Base-by-base conservation (phyloP, 2,888 invertebrate species). In the Byasa hedistus region DNA sequence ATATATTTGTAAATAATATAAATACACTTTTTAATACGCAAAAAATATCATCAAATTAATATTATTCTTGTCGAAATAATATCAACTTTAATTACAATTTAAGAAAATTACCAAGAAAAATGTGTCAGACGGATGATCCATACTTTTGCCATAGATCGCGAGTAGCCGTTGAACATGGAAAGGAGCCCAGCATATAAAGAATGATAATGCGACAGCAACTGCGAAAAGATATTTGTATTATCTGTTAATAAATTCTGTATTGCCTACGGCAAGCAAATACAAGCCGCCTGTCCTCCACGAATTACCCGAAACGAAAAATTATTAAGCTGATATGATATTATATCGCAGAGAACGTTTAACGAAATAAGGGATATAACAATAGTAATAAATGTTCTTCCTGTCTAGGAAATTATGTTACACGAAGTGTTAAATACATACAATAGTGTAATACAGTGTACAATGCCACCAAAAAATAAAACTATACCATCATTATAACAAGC, bases 101-200 rank as follows among this genome's bases (percentile, higher is more conserved):
- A n/a, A 0, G 8, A n/a, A n/a, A 23, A 56, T 59, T 66, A 92
- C 92, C 88, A 84, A 73, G 65, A 87, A 84, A 70, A 93, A 88
- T 2, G 88, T 89, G 39, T 86, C 86, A 32, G 91, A 87, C 0
- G 92, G 92, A 32, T 85, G 82, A 61, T 92, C 86, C 72, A 90
- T 79, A 60, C 82, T 85, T 75, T 90, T 90, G 58, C 89, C 95
- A 76, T 96, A 96, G 67, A 96, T 95, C 0, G 96, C 96, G 80
- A 97, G 92, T 52, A 98, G 92, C 62, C 98, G 92, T 84, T 98
- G 98, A 17, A 97, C 96, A 87, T 98, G 98, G 85, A 98, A 98
- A 1, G 98, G 98, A 7, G 96, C 96, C 96, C 96, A 96, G 84
- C 97, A 97, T 68, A 96, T 93, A 86, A 96, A 96, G 85, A 94